A percentile compares a stretch with the other conserved stretches of the same genome.
These are phyloP conservation scores for Naja naja DNA, from an alignment of 2,113 vertebrate genomes.

Conservation along the genomic window DNA sequence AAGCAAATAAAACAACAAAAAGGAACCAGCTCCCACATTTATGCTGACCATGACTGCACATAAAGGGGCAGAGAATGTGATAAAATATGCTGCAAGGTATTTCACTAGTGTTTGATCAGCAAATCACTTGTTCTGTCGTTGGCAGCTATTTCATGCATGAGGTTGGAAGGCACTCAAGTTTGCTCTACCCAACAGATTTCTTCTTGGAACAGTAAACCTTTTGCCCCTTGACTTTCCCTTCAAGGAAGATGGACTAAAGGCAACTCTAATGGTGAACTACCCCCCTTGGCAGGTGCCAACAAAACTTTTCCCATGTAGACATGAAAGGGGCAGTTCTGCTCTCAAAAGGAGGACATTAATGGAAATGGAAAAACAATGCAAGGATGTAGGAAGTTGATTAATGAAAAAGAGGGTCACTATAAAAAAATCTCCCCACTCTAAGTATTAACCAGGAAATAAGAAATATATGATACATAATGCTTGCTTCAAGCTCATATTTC, in stretches of 20 bases:
- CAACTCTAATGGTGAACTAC: neutral
- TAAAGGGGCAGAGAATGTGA: neutral
- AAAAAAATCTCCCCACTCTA: neutral
- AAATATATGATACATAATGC: neutral
- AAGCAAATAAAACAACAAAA: neutral
- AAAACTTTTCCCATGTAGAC: neutral
- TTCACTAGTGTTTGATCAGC: neutral
- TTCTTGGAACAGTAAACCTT: constrained; percentile 4
- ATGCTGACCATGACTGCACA: neutral
- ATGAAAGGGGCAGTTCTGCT: neutral
- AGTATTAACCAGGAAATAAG: neutral
- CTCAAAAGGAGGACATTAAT: constrained; percentile 2
- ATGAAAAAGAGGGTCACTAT: neutral
- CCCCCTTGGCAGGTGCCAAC: neutral
- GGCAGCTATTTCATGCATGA: neutral
- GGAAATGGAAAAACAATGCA: neutral
- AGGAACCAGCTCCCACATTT: neutral
- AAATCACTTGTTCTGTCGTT: constrained; percentile 1
- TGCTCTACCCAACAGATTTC: neutral
- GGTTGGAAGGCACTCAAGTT: neutral
- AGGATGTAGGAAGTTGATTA: neutral
- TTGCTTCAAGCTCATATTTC: neutral
- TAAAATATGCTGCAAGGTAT: neutral
- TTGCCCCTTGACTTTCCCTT: neutral
- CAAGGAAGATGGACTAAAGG: neutral